Conservation (phyloP, 2,113 vertebrate species). For the Tupaia chinensis region DNA sequence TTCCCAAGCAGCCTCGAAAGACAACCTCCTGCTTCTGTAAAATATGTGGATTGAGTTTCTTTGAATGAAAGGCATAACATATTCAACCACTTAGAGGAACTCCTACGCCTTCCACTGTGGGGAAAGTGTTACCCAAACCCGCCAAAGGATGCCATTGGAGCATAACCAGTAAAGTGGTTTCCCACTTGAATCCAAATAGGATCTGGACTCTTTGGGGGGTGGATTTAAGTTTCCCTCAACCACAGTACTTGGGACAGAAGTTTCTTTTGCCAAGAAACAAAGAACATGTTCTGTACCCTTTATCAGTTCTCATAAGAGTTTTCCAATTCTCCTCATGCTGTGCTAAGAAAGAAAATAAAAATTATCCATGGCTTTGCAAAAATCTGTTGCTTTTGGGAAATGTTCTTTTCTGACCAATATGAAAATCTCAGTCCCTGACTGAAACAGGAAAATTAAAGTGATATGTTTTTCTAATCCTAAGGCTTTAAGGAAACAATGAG, state of each 20-base stretch:
- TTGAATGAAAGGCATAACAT: slow-evolving; percentile 61
- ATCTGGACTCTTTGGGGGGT: slow-evolving; percentile 65
- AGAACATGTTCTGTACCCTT: slow-evolving; percentile 61
- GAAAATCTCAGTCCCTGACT: slow-evolving; percentile 37
- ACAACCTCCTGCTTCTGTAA: slow-evolving; percentile 54
- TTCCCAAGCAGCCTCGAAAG: slow-evolving; percentile 70
- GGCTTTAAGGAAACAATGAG: slow-evolving; percentile 62
- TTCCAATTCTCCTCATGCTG: slow-evolving; percentile 61
- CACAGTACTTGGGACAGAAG: slow-evolving; percentile 32
- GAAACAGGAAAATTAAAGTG: slow-evolving; percentile 71
- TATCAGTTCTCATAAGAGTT: slow-evolving; percentile 69
- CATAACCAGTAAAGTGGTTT: slow-evolving; percentile 65
- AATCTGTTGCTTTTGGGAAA: slow-evolving; percentile 63
- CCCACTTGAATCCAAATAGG: slow-evolving; percentile 67
- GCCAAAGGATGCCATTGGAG: slow-evolving; percentile 68
- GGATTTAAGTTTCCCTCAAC: slow-evolving; percentile 61
- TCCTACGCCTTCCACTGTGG: slow-evolving; percentile 31
- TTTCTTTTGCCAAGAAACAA: slow-evolving; percentile 72
- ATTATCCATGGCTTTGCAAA: slow-evolving; percentile 47
- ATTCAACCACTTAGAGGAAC: slow-evolving; percentile 67
- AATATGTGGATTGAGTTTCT: slow-evolving; percentile 66
- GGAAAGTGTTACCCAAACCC: slow-evolving; percentile 51
- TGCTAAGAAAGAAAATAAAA: slow-evolving; percentile 71
- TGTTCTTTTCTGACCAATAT: slow-evolving; percentile 72
- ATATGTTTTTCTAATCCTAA: slow-evolving; percentile 68